Evolutionary conservation across 2,888 invertebrate species (phyloP), one percentile per base, ranked within the genome.

Genomic region (Agonopterix alstromeriana): DNA sequence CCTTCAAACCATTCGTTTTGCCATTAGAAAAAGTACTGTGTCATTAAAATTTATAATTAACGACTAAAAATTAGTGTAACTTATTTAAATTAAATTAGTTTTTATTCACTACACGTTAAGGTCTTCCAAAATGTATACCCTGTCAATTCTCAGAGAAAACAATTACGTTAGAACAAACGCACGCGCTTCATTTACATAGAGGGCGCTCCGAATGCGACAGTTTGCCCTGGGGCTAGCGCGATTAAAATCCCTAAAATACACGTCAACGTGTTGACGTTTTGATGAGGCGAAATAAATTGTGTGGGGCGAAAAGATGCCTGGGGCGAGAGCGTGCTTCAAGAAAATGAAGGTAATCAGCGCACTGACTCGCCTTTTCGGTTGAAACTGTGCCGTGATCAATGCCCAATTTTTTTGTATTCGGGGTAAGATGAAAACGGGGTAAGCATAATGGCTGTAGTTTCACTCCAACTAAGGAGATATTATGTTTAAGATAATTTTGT

Each of bases 211-310:
- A 27, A 27, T 7, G 27, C 27, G 59, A 60, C 53, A 52, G 57
- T 53, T 53, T 60, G 63, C 64, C 57, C 61, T 55, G 62, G 61
- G 60, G 60, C 63, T 66, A 67, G 64, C 61, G 65, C 82, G 80
- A 84, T 84, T 84, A 85, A 84, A 85, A 81, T 77, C 80, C 80
- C 82, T 75, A 82, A 84, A 86, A 85, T 84, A 82, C 77, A 81
- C 82, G 82, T 82, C 85, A 82, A 72, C 81, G 83, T 83, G 86
- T 85, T 87, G 87, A 85, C 87, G 77, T 85, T 84, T 82, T 84
- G 84, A 86, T 82, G 85, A 85, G 82, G 77, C 77, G 79, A 81
- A 82, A 86, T 81, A 82, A 83, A 82, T 83, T 79, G 73, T 67
- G 67, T 65, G 69, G 66, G 63, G 63, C 58, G 67, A 55, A 56